Evolutionary conservation across 2,797 vertebrate species (phyloP).

Genomic region (Amazonetta brasiliensis): DNA sequence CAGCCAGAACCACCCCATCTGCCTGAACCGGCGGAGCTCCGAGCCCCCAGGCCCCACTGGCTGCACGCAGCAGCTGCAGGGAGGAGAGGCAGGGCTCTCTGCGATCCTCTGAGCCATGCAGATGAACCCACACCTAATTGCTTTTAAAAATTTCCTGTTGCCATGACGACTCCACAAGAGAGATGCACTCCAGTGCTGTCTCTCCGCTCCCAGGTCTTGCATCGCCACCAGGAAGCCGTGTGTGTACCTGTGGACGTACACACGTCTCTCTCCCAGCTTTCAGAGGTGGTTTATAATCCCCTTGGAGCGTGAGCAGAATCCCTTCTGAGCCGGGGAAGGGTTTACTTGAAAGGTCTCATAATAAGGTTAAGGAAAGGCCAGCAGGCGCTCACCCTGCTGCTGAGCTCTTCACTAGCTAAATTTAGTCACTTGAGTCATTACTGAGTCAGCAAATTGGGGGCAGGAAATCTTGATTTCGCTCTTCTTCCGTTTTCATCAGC

Average conservation of each 20-base stretch:
- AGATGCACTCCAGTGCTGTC: not conserved
- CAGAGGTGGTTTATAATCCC: not conserved
- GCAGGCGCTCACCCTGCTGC: not conserved
- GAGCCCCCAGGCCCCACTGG: not conserved
- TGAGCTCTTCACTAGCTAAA: not conserved
- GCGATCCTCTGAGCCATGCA: rapidly evolving
- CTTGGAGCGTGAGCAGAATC: not conserved
- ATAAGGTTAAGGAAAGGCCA: slow-evolving; percentile 29
- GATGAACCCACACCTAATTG: not conserved
- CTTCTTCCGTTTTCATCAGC: not conserved
- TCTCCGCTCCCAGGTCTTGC: not conserved
- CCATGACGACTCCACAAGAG: not conserved
- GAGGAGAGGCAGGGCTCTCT: not conserved
- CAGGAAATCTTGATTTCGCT: slow-evolving; percentile 3
- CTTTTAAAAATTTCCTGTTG: not conserved
- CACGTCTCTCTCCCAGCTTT: not conserved
- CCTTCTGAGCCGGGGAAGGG: not conserved
- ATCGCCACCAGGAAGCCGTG: not conserved
- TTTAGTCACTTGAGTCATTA: slow-evolving; percentile 34
- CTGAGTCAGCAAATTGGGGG: slow-evolving; percentile 24
- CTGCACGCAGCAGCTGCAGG: not conserved
- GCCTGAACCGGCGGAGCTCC: not conserved
- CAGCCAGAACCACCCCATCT: not conserved
- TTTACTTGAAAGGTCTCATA: not conserved
- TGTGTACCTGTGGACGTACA: rapidly evolving